Evolutionary conservation across 2,888 invertebrate genomes (phyloP).

Genomic region (Sisyra terminalis): DNA sequence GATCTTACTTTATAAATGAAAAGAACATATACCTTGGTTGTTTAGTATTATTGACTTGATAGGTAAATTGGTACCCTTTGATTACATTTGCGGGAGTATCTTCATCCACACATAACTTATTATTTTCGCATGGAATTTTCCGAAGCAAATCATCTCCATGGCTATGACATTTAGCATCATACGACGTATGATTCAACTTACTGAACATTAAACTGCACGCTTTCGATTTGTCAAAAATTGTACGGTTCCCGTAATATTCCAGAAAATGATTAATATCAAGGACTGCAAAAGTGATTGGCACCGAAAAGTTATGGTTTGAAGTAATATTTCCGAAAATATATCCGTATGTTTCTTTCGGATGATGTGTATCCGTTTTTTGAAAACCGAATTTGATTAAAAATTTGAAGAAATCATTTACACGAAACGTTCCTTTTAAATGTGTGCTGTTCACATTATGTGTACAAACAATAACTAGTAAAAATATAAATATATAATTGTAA

Average conservation of each 20-base stretch:
- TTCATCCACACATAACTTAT: conserved; percentile 69
- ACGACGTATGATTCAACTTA: conserved; percentile 65
- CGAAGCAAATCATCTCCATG: conserved; percentile 66
- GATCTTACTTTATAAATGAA: too few species aligned
- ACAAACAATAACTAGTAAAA: too few species aligned
- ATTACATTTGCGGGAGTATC: conserved; percentile 73
- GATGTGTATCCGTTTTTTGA: conserved; percentile 83
- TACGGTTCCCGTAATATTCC: conserved; percentile 73
- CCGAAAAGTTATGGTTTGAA: conserved; percentile 43
- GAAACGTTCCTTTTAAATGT: conserved; percentile 46
- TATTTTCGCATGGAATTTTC: conserved; percentile 66
- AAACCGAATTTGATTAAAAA: conserved; percentile 93
- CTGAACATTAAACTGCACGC: conserved; percentile 82
- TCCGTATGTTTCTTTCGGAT: conserved; percentile 73
- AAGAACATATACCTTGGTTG: conserved; percentile 59
- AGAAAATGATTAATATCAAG: conserved; percentile 77
- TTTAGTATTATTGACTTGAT: conserved; percentile 73
- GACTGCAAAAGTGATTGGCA: conserved; percentile 71
- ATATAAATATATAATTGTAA: too few species aligned
- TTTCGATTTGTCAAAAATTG: conserved; percentile 41
- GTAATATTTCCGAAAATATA: conserved; percentile 95
- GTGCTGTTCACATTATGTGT: conserved; percentile 19
- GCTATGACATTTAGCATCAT: conserved; percentile 66
- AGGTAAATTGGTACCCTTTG: conserved; percentile 82
- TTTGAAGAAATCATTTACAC: conserved; percentile 63